phyloP scores from a whole-genome alignment of 2,797 vertebrate species.

The Phataginus tricuspis region DNA sequence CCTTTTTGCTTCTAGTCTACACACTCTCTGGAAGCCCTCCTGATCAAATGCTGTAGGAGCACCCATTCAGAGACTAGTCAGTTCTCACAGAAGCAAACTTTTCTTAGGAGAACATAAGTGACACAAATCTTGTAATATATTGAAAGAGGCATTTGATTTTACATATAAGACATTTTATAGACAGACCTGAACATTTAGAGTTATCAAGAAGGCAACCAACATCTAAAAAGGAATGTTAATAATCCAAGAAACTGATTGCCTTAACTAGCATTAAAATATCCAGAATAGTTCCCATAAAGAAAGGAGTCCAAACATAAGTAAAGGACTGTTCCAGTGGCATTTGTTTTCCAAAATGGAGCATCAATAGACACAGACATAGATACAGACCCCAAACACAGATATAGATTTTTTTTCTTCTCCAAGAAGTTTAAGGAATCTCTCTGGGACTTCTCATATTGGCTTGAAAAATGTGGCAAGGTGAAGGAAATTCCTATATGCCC shows the following conservation, averaged over 20 bases:
- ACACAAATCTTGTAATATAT: background rate
- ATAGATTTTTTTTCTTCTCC: background rate
- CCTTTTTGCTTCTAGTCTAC: background rate
- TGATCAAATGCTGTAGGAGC: constrained; percentile 1
- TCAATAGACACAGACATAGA: background rate
- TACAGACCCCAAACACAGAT: background rate
- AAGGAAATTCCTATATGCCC: background rate
- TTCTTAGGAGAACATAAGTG: constrained; percentile 4
- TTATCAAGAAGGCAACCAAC: background rate
- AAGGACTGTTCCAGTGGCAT: background rate
- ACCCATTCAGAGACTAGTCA: background rate
- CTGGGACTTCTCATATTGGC: background rate
- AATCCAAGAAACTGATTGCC: background rate
- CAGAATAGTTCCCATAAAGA: background rate
- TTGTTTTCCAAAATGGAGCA: background rate
- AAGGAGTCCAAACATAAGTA: background rate
- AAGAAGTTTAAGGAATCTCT: background rate
- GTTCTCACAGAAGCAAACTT: background rate
- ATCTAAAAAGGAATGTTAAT: background rate
- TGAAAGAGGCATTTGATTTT: background rate
- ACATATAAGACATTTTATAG: background rate
- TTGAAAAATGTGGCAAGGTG: background rate
- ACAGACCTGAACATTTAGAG: background rate
- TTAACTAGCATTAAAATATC: background rate
- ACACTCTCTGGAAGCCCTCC: background rate